Base-by-base conservation (phyloP, 2,888 invertebrate species). In the Congeria kusceri region DNA sequence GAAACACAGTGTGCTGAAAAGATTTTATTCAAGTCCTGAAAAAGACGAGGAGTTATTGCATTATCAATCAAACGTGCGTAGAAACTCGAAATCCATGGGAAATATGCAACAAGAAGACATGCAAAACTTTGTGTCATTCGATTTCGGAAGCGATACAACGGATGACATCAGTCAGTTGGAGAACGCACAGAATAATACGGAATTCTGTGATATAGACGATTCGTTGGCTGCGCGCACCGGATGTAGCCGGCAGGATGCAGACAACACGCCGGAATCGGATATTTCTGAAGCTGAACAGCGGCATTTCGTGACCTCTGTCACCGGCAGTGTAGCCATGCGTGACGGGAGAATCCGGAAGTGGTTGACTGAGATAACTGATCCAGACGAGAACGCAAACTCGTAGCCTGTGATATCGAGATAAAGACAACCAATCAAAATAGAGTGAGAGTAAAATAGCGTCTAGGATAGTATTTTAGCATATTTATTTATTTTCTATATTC, bases 341-440 rank as follows among this genome's bases (percentile, higher is more conserved):
- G 89, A 89, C 13, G 88, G 89, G 2, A 76, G 90, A n/a, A 89
- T 90, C 67, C 73, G 88, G 59, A 87, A 88, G 65, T 90, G 90
- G 90, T 71, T 90, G 29, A 87, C 87, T 46, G 87, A 88, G 81
- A 90, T 90, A 76, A 87, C 78, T 64, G 75, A 49, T 13, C 73
- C 83, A 39, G 80, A 80, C 53, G 77, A 79, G 56, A 75, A 66
- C 53, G 69, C 77, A 25, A 74, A 79, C 49, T 75, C 74, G 3
- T 78, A 74, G 39, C 39, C 9, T 39, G 39, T 39, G 39, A 39
- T 39, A 39, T 39, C 15, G 39, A 39, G 39, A 9, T 11, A 39
- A 39, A 39, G 39, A 39, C 9, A 15, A 9, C 39, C 9, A 11
- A 39, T 39, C 39, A 15, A 39, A 1, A 13, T 13, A 39, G 1